A percentile compares a stretch with the other conserved stretches of the same genome.
These are phyloP conservation scores for Sebastes iracundus DNA, from an alignment of 2,797 vertebrate species.

Conservation along the genomic window DNA sequence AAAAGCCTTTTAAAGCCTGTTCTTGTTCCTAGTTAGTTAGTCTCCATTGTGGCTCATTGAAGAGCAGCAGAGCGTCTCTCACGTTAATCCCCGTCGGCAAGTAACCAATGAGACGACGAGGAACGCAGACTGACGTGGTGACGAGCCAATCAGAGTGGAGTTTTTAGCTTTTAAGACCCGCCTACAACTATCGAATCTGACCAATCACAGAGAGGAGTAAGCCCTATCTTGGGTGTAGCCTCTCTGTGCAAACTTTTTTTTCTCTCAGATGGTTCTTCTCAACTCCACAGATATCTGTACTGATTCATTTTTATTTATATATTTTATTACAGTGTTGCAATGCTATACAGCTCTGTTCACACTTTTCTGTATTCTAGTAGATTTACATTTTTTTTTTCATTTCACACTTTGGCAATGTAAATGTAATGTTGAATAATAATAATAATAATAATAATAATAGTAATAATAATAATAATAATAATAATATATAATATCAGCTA, in stretches of 20 bases:
- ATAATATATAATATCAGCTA: neutral
- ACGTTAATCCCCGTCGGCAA: constrained; percentile 47
- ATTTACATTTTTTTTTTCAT: neutral
- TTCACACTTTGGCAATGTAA: neutral
- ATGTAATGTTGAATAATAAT: too few species aligned
- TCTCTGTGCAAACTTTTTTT: neutral
- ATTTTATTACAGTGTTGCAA: neutral
- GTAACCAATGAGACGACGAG: constrained; percentile 49
- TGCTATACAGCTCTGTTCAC: neutral
- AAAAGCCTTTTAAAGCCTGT: constrained; percentile 8
- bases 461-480: too few species aligned
- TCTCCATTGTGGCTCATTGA: constrained; percentile 78
- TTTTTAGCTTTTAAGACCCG: neutral
- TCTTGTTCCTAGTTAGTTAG: constrained; percentile 30
- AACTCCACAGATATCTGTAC: neutral
- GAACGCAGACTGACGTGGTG: constrained; percentile 34
- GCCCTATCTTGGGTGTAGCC: constrained; percentile 36
- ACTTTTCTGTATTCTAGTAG: neutral
- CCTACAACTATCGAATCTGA: neutral
- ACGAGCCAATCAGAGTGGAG: constrained; percentile 52
- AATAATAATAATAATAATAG: too few species aligned
- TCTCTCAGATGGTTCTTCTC: neutral
- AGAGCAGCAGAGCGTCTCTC: constrained; percentile 38
- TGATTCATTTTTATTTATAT: neutral
- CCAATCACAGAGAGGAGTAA: constrained; percentile 46